These are phyloP conservation scores for Zosterops hypoxanthus DNA, from an alignment of 2,113 vertebrate species.

Conservation along the genomic window DNA sequence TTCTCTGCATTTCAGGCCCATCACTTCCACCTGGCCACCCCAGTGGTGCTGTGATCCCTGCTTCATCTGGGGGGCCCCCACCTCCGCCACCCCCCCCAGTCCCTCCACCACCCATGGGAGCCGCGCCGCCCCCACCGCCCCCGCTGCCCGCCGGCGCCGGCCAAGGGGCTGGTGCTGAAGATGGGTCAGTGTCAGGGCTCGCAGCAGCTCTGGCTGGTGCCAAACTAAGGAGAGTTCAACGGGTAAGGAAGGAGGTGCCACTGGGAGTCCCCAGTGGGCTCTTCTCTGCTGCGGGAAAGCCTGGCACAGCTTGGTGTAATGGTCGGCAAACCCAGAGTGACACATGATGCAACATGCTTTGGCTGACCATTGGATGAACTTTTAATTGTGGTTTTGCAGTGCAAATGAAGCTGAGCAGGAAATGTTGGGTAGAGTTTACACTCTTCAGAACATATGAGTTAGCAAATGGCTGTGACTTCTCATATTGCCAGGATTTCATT, in stretches of 20 bases:
- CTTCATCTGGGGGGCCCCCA: conserved; percentile 83
- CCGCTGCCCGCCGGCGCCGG: conserved; percentile 83
- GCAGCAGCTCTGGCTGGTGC: conserved; percentile 95
- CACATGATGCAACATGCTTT: background rate
- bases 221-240: conserved; percentile 93
- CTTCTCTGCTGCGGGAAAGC: background rate
- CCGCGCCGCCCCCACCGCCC: conserved; percentile 85
- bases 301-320: background rate
- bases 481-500: background rate
- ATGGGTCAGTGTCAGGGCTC: conserved; percentile 87
- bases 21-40: conserved; percentile 88
- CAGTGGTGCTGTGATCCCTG: conserved; percentile 75
- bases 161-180: conserved; percentile 77
- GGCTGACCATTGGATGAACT: background rate
- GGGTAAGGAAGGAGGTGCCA: conserved; percentile 82
- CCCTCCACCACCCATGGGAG: conserved; percentile 84
- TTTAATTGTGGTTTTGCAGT: background rate
- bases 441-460: background rate
- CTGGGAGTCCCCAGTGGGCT: accelerated
- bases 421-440: background rate
- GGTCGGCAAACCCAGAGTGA: background rate
- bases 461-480: background rate
- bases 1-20: conserved; percentile 81
- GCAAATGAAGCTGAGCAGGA: background rate
- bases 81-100: conserved; percentile 91